Conservation (phyloP, 2,888 invertebrate species). For the Tinea semifulvella region DNA sequence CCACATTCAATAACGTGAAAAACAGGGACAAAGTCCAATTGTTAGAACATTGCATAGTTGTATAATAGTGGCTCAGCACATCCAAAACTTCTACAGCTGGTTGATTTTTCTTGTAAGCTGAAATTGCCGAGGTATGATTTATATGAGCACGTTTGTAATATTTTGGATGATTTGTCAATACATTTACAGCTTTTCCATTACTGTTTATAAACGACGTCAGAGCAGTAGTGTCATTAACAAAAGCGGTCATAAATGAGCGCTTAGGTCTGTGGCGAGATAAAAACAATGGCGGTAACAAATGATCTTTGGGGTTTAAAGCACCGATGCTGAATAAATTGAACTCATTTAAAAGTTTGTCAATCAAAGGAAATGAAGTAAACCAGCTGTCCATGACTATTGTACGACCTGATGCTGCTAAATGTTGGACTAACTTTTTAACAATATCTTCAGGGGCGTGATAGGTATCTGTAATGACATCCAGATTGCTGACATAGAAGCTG, state of each 20-base stretch:
- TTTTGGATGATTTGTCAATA: constrained; percentile 44
- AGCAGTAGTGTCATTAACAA: constrained; percentile 36
- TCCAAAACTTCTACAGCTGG: constrained; percentile 47
- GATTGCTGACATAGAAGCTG: constrained; percentile 50
- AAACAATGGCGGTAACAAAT: constrained; percentile 46
- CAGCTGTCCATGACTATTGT: constrained; percentile 49
- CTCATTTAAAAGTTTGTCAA: constrained; percentile 34
- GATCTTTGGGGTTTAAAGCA: constrained; percentile 37
- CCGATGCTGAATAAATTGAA: constrained; percentile 39
- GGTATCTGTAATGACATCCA: constrained; percentile 51
- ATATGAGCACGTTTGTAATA: constrained; percentile 40
- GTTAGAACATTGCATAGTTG: constrained; percentile 51
- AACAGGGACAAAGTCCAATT: constrained; percentile 53
- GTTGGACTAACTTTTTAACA: constrained; percentile 41
- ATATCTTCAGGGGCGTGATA: constrained; percentile 40
- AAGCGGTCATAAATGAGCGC: constrained; percentile 39
- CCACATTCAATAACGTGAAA: constrained; percentile 50
- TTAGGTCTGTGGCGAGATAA: constrained; percentile 36
- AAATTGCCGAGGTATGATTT: constrained; percentile 35
- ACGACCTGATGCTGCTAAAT: constrained; percentile 40
- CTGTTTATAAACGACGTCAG: constrained; percentile 42
- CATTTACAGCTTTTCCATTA: constrained; percentile 37
- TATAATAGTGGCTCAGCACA: constrained; percentile 54
- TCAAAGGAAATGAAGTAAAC: constrained; percentile 39
- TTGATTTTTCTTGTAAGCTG: constrained; percentile 45